phyloP scores from a whole-genome alignment of 2,797 vertebrate species.

The Sebastes jordani region DNA sequence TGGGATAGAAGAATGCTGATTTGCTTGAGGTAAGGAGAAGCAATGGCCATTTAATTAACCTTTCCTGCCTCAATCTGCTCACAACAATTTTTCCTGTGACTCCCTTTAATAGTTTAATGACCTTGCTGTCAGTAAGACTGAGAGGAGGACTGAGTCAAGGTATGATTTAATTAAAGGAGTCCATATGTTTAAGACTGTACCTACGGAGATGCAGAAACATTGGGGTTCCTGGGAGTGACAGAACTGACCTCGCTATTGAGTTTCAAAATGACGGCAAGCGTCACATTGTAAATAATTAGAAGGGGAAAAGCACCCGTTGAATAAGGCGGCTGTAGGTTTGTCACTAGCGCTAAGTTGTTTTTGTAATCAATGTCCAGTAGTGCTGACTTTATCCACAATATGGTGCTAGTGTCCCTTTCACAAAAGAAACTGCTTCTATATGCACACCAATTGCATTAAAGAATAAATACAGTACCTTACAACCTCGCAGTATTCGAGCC shows the following conservation, averaged over 20 bases:
- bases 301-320: constrained; percentile 46
- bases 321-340: constrained; percentile 47
- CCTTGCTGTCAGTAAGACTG: constrained; percentile 85
- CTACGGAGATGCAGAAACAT: constrained; percentile 62
- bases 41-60: constrained; percentile 87
- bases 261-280: constrained; percentile 68
- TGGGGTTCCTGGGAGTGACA: constrained; percentile 57
- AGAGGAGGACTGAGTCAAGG: constrained; percentile 79
- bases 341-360: constrained; percentile 28
- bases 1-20: constrained; percentile 77
- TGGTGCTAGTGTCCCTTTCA: constrained; percentile 78
- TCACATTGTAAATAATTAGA: constrained; percentile 73
- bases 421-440: constrained; percentile 38
- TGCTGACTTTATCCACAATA: constrained; percentile 78
- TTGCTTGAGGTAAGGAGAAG: constrained; percentile 80
- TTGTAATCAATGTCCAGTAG: constrained; percentile 64
- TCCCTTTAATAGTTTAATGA: constrained; percentile 86
- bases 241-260: constrained; percentile 73
- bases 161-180: constrained; percentile 86
- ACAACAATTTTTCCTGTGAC: constrained; percentile 82
- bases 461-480: background rate
- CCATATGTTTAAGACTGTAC: constrained; percentile 79
- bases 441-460: constrained; percentile 33
- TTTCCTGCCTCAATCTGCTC: constrained; percentile 81
- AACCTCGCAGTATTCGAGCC: background rate